Evolutionary conservation across 2,797 vertebrate species (phyloP), one percentile per base, ranked within the genome.

Genomic region (Scolopax bukidnonensis): DNA sequence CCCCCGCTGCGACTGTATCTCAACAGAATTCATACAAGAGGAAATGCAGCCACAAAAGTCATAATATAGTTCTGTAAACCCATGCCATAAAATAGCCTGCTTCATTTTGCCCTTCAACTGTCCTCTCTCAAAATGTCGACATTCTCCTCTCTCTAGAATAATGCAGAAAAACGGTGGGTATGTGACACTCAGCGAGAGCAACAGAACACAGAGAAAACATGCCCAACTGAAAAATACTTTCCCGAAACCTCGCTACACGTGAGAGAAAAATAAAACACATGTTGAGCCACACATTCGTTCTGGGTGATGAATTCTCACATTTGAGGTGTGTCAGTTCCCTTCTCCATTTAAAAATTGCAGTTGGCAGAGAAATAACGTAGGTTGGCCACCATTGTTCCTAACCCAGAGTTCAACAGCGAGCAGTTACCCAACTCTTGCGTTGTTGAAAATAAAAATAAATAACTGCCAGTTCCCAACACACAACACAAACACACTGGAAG

Each of bases 1-100:
- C 1, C 75, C 65, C 71, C 94, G 25, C 71, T 95, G 25, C 4
- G 9, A 16, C 50, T 28, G 6, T 36, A 14, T 69, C 63, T 88
- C 74, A 56, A 67, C 43, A 92, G 50, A 87, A 68, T 65, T 85
- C 11, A 11, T 16, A 47, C 17, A 27, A 79, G 19, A 89, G 81
- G 63, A 95, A 96, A 93, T 12, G 11, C 41, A 91, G 82, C 38
- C 73, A 87, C 73, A 81, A 65, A 92, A 88, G n/a, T 47, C 16
- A 16, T 56, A 30, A 50, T 27, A 33, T 6, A 15, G 13, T 80
- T 82, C 74, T 81, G 51, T 68, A 64, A 91, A 83, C 16, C 60
- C 18, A 16, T 43, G 20, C 45, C 30, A 50, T 43, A 82, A n/a
- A 77, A 54, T 2, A 85, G 30, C 27, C 51, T 54, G n/a, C 38